Evolutionary conservation across 2,797 vertebrate genomes (phyloP).

Genomic region (Thalassophryne amazonica): DNA sequence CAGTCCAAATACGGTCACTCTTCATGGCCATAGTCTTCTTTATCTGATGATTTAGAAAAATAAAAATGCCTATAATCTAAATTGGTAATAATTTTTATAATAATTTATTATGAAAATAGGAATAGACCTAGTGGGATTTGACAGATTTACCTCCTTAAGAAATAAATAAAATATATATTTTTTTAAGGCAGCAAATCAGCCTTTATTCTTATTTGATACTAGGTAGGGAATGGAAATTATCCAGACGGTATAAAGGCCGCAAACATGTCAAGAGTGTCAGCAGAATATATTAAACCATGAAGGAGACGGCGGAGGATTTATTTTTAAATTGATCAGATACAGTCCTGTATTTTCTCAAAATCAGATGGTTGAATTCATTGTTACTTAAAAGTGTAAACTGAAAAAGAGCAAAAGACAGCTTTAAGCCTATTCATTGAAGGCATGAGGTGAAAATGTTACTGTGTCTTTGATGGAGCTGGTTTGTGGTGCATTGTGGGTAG

Average conservation of each 20-base stretch:
- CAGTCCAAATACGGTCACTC: too few species aligned
- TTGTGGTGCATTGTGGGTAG: slow-evolving; percentile 82
- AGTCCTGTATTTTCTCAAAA: neutral
- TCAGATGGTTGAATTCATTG: slow-evolving; percentile 49
- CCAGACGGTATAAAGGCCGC: slow-evolving; percentile 80
- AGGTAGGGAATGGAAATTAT: slow-evolving; percentile 92
- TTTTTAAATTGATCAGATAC: slow-evolving; percentile 9
- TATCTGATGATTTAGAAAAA: too few species aligned
- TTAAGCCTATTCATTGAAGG: slow-evolving; percentile 70
- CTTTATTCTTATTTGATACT: slow-evolving; percentile 83
- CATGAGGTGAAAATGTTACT: slow-evolving; percentile 69
- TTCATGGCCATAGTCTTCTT: too few species aligned
- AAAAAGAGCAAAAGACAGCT: slow-evolving; percentile 31
- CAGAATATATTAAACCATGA: slow-evolving; percentile 75
- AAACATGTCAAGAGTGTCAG: slow-evolving; percentile 79
- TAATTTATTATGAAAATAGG: too few species aligned
- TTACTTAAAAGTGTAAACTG: slow-evolving; percentile 13
- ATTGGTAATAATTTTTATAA: too few species aligned
- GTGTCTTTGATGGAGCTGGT: slow-evolving; percentile 70
- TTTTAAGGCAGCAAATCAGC: slow-evolving; percentile 75
- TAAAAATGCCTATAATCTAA: too few species aligned
- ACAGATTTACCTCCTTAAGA: neutral
- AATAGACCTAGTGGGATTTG: neutral
- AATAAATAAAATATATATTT: too few species aligned
- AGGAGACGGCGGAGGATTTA: slow-evolving; percentile 48